phyloP scores from a whole-genome alignment of 2,888 invertebrate species.

The Mellilla xanthometata region DNA sequence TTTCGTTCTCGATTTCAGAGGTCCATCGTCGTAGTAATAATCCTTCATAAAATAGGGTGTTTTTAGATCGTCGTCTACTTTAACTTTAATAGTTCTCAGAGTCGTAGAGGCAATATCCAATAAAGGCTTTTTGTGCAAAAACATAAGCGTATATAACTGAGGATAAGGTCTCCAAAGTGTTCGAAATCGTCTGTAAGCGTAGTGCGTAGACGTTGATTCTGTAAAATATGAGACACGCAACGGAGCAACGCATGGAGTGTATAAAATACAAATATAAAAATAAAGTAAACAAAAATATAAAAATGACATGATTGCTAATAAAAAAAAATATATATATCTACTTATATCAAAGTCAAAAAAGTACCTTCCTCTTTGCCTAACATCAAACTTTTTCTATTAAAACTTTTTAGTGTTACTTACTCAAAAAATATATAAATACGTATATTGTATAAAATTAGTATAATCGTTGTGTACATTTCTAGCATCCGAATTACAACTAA shows the following conservation, averaged over 20 bases:
- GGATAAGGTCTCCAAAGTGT: constrained; percentile 15
- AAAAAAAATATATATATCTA: too few species aligned
- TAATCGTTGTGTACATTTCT: too few species aligned
- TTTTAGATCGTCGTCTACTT: not conserved
- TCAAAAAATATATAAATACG: too few species aligned
- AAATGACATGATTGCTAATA: not conserved
- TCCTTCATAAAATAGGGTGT: constrained; percentile 1
- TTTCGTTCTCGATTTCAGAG: not conserved
- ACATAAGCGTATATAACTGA: not conserved
- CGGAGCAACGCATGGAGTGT: not conserved
- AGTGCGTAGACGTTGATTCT: not conserved
- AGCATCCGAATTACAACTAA: too few species aligned
- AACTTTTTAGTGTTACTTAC: too few species aligned
- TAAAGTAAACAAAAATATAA: not conserved
- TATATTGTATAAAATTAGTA: too few species aligned
- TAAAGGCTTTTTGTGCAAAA: not conserved
- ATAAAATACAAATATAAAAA: not conserved
- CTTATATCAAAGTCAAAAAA: too few species aligned
- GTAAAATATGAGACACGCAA: not conserved
- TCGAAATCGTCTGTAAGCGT: constrained; percentile 1
- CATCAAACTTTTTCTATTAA: too few species aligned
- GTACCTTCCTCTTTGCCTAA: too few species aligned
- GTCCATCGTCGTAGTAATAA: constrained; percentile 2
- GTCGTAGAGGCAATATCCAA: not conserved
- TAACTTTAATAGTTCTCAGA: not conserved